Conservation (phyloP, 2,888 invertebrate genomes). For the Nephrotoma flavescens region DNA sequence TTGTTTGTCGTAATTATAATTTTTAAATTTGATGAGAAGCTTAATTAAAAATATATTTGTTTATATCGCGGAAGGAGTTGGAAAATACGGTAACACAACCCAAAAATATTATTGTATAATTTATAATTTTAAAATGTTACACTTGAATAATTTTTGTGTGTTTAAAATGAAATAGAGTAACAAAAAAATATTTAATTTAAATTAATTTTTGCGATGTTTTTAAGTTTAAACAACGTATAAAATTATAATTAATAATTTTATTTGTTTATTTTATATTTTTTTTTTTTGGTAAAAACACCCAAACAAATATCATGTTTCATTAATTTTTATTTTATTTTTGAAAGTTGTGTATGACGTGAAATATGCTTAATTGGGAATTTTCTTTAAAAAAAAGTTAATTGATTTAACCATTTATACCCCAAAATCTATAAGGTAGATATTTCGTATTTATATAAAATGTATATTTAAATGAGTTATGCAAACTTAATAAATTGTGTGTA, state of each 20-base stretch:
- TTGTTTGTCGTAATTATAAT: not conserved
- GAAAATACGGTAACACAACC: not conserved
- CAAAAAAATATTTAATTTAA: not conserved
- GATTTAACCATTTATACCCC: not conserved
- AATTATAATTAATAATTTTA: not conserved
- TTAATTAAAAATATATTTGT: not conserved
- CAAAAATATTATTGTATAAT: not conserved
- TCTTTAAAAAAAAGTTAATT: not conserved
- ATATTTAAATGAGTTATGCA: not conserved
- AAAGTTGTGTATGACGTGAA: not conserved
- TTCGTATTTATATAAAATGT: not conserved
- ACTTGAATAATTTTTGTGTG: not conserved
- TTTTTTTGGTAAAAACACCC: not conserved
- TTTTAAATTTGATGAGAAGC: not conserved
- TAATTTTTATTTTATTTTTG: not conserved
- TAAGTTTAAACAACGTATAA: not conserved
- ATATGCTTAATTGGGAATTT: not conserved
- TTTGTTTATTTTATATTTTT: too few species aligned
- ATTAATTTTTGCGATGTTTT: not conserved
- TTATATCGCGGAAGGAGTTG: not conserved
- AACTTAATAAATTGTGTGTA: not conserved
- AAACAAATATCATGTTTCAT: not conserved
- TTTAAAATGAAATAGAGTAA: not conserved
- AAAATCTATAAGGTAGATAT: not conserved
- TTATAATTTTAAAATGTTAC: not conserved